Evolutionary conservation across 2,888 invertebrate genomes (phyloP).

Genomic region (Gymnoscelis rufifasciata): DNA sequence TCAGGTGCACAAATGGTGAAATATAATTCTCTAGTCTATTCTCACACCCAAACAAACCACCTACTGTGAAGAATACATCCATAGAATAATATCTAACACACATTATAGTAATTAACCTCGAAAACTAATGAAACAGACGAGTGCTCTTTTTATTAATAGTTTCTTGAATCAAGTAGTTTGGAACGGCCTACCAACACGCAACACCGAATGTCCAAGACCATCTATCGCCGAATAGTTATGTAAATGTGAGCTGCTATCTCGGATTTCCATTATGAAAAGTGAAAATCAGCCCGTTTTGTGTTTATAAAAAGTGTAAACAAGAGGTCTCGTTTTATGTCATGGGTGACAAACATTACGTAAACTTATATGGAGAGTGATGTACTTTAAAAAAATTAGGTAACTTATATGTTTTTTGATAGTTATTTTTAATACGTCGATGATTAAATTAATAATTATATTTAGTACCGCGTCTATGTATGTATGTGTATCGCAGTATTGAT

Average conservation of each 20-base stretch:
- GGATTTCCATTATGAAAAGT: slow-evolving; percentile 59
- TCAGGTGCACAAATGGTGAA: no score
- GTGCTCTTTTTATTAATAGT: slow-evolving; percentile 40
- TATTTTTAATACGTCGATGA: no score
- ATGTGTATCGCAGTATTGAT: no score
- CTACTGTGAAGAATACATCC: neutral
- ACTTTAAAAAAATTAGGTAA: no score
- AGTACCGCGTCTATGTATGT: no score
- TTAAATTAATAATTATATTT: no score
- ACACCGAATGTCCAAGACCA: slow-evolving; percentile 22
- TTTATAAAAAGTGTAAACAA: slow-evolving; percentile 20
- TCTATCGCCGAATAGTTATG: slow-evolving; percentile 36
- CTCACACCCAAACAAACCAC: neutral
- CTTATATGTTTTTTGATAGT: no score
- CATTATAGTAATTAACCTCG: slow-evolving; percentile 30
- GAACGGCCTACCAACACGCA: slow-evolving; percentile 31
- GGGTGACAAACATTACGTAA: slow-evolving; percentile 23
- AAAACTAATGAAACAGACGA: slow-evolving; percentile 37
- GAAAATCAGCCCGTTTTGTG: slow-evolving; percentile 48
- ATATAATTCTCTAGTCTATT: no score
- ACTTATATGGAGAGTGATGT: neutral
- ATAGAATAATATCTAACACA: slow-evolving; percentile 3
- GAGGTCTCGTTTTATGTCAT: slow-evolving; percentile 15
- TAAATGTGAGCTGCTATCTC: slow-evolving; percentile 44
- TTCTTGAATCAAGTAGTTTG: slow-evolving; percentile 32